A percentile compares a stretch with the other conserved stretches of the same genome.
Conservation (phyloP, 2,888 invertebrate species). For the Trichogramma evanescens region DNA sequence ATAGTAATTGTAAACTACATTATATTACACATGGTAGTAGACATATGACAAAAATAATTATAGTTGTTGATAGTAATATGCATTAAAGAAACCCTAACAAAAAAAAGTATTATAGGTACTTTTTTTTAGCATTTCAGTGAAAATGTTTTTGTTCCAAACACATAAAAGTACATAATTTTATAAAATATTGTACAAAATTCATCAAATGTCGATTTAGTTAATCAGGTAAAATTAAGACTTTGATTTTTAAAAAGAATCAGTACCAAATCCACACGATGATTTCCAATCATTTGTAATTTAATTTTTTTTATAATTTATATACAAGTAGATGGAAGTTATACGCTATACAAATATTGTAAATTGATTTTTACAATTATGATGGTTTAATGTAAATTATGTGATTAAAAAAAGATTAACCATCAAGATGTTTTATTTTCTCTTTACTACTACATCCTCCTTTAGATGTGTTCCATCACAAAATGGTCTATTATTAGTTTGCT, state of each 20-base stretch:
- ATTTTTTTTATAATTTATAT: constrained; percentile 13
- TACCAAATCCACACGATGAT: constrained; percentile 18
- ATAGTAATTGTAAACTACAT: too few relatives aligned
- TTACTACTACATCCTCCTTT: constrained; percentile 48
- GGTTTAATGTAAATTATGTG: constrained; percentile 16
- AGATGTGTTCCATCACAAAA: constrained; percentile 97
- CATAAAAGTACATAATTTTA: neutral
- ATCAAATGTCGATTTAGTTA: constrained; percentile 1
- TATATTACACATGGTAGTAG: too few relatives aligned
- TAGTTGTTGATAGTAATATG: too few relatives aligned
- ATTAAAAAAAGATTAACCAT: constrained; percentile 25
- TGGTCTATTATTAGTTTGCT: constrained; percentile 86
- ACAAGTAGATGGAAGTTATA: constrained; percentile 45
- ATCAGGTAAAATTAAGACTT: constrained; percentile 3
- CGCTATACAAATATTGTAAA: constrained; percentile 42
- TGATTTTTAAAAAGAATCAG: constrained; percentile 4
- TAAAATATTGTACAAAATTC: constrained; percentile 5
- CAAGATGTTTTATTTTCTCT: constrained; percentile 4
- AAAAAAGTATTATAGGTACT: too few relatives aligned
- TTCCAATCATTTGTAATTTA: constrained; percentile 18
- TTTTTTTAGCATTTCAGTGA: too few relatives aligned
- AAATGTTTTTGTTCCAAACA: neutral
- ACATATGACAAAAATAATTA: too few relatives aligned
- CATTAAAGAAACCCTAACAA: too few relatives aligned
- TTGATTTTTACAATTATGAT: constrained; percentile 18